Base-by-base conservation (phyloP, 1,140 invertebrate genomes). In the Galleria mellonella region DNA sequence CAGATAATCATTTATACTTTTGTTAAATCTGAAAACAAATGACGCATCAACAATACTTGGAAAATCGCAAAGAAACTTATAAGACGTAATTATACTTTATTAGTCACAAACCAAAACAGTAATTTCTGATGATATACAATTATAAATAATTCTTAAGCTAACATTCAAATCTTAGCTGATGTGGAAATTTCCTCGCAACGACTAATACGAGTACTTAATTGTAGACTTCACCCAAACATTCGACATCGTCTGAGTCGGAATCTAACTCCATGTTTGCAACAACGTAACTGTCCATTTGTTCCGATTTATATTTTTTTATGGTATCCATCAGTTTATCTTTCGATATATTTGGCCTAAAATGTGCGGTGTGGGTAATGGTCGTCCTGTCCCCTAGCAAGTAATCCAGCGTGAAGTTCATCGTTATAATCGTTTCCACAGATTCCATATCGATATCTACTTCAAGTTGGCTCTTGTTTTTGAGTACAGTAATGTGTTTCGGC, bases 191-290 rank as follows among this genome's bases (percentile, higher is more conserved):
- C 17, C 17, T 23, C 17, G 6, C 17, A 23, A 23, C 17, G n/a
- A n/a, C n/a, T n/a, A 23, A 23, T 3, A 23, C 6, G 17, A 23
- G 2, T 3, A 23, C 17, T 6, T 23, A 23, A 3, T 2, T 2
- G 17, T 23, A 3, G 6, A 23, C 51, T 9, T 43, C 51, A 4
- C 40, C 37, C 38, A 52, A 35, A 39, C 23, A 47, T 29, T 47
- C 12, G 6, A 50, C 39, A 11, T 46, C 50, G 14, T 51, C 50
- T 10, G 42, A 38, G 1, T 33, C 36, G 1, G 46, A 39, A 9
- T 47, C 46, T 23, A 74, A 49, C 9, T 85, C 78, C 81, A 85
- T 85, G 46, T 77, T 83, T 5, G 67, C 58, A 0, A 82, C 69
- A 42, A 65, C 70, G 23, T 78, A 78, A 11, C 50, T 70, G 38